Evolutionary conservation across 2,797 vertebrate genomes (phyloP).

Genomic region (Sparus aurata): DNA sequence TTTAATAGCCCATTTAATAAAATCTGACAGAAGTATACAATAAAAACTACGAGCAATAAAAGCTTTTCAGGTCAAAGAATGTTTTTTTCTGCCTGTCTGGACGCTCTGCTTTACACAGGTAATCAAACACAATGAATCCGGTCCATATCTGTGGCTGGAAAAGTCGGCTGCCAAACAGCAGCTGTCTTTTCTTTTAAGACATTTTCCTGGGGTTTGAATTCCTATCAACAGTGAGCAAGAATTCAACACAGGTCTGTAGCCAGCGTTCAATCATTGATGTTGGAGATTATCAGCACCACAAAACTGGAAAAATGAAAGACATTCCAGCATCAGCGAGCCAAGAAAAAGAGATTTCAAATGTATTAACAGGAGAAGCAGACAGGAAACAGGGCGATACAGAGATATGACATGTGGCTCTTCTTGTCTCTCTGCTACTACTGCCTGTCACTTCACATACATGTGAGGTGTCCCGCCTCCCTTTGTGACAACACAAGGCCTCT

Average conservation of each 20-base stretch:
- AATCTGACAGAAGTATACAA: not conserved
- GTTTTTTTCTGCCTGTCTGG: not conserved
- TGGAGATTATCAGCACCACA: not conserved
- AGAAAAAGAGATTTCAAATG: not conserved
- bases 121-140: not conserved
- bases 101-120: not conserved
- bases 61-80: not conserved
- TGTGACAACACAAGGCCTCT: conserved; percentile 18
- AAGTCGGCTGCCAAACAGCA: not conserved
- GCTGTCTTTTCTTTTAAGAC: not conserved
- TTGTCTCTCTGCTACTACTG: not conserved
- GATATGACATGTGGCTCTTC: too few species aligned
- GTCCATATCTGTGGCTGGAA: not conserved
- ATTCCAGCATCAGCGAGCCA: not conserved
- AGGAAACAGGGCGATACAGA: too few species aligned
- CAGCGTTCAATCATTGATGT: not conserved
- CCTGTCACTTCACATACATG: conserved; percentile 5
- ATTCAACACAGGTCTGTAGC: not conserved
- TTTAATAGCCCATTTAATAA: not conserved
- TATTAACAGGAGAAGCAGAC: too few species aligned
- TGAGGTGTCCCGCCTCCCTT: not conserved
- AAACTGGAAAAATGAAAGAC: not conserved
- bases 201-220: not conserved
- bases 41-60: not conserved
- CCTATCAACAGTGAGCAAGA: not conserved